Conservation (phyloP, 2,797 vertebrate genomes). For the Simalia tracyae region DNA sequence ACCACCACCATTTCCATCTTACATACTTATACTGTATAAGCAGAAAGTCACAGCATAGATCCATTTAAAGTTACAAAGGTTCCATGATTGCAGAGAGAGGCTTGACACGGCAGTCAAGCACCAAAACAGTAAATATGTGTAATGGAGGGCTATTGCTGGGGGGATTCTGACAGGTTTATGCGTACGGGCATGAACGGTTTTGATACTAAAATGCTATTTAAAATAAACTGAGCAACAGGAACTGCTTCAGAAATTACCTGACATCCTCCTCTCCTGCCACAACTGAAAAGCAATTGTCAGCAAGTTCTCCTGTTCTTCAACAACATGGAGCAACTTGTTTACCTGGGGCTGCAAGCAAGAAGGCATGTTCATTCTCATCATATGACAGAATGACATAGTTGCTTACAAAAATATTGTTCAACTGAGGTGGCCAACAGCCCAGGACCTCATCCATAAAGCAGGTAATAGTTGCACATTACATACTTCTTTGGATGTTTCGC, state of each 20-base stretch:
- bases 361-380: neutral
- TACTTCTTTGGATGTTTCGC: neutral
- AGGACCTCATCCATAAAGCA: constrained; percentile 38
- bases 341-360: neutral
- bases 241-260: neutral
- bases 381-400: constrained; percentile 52
- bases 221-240: neutral
- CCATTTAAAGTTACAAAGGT: neutral
- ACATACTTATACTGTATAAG: neutral
- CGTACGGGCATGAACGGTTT: neutral
- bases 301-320: neutral
- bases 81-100: neutral
- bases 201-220: neutral
- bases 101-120: neutral
- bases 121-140: neutral
- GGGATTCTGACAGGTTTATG: neutral
- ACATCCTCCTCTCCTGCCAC: neutral
- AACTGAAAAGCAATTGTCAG: neutral
- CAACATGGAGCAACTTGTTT: constrained; percentile 8
- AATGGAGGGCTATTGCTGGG: neutral
- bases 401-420: constrained; percentile 49
- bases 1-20: neutral
- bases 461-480: constrained; percentile 4
- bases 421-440: constrained; percentile 37
- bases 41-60: neutral